Percentiles rank a stretch among this genome's conserved stretches.
phyloP scores from a whole-genome alignment of 2,888 invertebrate species.

The Athrips mouffetella region DNA sequence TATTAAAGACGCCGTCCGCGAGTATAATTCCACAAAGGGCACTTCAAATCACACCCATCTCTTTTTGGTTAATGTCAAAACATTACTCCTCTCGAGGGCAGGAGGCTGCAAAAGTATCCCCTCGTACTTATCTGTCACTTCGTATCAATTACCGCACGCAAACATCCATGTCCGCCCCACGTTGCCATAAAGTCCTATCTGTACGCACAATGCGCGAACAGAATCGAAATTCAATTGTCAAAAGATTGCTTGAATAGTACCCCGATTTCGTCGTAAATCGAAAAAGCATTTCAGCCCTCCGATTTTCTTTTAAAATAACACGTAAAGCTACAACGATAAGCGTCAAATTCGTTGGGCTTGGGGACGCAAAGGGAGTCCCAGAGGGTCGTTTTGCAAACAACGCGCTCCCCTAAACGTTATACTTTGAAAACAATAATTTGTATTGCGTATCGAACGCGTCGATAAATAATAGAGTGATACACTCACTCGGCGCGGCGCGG shows the following conservation, averaged over 20 bases:
- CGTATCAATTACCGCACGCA: conserved; percentile 78
- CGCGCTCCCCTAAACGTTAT: conserved; percentile 76
- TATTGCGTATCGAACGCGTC: conserved; percentile 78
- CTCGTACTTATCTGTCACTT: conserved; percentile 74
- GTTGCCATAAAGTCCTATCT: conserved; percentile 62
- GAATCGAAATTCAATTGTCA: conserved; percentile 76
- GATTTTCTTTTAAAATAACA: conserved; percentile 42
- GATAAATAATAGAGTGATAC: conserved; percentile 78
- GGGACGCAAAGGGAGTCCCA: conserved; percentile 41
- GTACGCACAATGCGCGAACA: conserved; percentile 50
- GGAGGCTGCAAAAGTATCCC: conserved; percentile 68
- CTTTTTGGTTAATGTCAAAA: conserved; percentile 74
- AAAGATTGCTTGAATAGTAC: conserved; percentile 73
- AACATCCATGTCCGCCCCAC: conserved; percentile 59
- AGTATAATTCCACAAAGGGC: conserved; percentile 78
- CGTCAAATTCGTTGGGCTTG: conserved; percentile 45
- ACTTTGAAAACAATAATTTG: conserved; percentile 79
- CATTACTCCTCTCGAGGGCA: conserved; percentile 62
- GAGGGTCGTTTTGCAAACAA: conserved; percentile 75
- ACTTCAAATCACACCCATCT: conserved; percentile 78
- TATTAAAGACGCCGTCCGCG: conserved; percentile 75
- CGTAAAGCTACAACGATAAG: conserved; percentile 48
- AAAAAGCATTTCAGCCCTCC: conserved; percentile 53
- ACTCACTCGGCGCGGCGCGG: conserved; percentile 55
- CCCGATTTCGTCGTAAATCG: conserved; percentile 45